These are phyloP conservation scores for Notiomystis cincta DNA, from an alignment of 2,113 vertebrate species.

Conservation along the genomic window DNA sequence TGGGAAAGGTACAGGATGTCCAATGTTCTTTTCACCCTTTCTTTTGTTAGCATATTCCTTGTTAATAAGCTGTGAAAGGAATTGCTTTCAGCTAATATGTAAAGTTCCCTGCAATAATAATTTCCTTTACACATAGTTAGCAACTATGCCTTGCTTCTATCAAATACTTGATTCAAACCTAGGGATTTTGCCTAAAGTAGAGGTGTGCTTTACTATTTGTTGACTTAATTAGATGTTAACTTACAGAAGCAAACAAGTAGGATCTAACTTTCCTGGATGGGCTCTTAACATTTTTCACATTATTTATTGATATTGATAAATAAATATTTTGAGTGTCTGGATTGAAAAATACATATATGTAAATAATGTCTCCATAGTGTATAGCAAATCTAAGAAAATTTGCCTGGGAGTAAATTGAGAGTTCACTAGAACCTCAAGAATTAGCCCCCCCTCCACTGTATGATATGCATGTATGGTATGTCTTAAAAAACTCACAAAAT, in stretches of 20 bases:
- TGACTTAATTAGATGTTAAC: background rate
- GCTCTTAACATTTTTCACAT: background rate
- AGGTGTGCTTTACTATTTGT: background rate
- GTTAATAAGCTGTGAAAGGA: background rate
- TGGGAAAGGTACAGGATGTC: background rate
- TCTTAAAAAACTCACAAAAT: background rate
- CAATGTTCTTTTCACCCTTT: background rate
- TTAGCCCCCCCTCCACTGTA: fast-evolving
- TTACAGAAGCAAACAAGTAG: background rate
- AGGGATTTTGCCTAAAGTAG: background rate
- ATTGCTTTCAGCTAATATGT: background rate
- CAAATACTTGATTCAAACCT: background rate
- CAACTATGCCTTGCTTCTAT: background rate
- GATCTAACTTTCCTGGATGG: background rate
- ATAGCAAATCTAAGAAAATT: background rate
- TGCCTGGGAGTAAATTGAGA: background rate
- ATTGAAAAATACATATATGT: conserved; percentile 1
- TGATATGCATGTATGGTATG: background rate
- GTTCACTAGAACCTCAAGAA: background rate
- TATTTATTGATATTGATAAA: background rate
- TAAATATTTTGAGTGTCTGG: background rate
- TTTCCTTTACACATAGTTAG: background rate
- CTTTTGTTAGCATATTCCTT: background rate
- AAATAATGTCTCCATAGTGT: background rate
- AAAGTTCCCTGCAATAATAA: background rate